Conservation (phyloP, 2,888 invertebrate species). For the Drosophila histrio region DNA sequence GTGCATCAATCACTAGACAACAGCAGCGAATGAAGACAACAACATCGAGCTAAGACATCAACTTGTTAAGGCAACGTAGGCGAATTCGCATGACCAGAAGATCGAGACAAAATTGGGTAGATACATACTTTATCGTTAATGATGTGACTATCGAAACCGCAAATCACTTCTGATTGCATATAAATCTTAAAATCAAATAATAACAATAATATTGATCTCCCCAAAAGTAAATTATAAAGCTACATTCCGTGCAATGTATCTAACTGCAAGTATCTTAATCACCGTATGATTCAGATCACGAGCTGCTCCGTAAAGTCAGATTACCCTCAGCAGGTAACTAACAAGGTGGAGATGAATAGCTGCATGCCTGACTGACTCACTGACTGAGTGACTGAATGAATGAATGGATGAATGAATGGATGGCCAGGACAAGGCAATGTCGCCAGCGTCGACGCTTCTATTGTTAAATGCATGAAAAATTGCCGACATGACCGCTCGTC, state of each 20-base stretch:
- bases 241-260: neutral
- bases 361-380: constrained; percentile 1
- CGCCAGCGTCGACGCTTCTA: constrained; percentile 47
- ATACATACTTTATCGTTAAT: no score
- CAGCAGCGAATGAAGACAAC: no score
- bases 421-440: constrained; percentile 33
- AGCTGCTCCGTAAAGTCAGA: neutral
- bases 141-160: no score
- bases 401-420: constrained; percentile 16
- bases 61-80: no score
- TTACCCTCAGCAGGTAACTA: constrained; percentile 7
- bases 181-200: no score
- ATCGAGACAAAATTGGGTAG: no score
- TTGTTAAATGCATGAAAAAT: constrained; percentile 78
- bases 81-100: no score
- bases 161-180: no score
- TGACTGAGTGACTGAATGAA: neutral
- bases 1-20: no score
- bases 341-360: constrained; percentile 28
- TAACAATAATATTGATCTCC: no score
- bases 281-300: neutral
- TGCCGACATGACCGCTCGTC: constrained; percentile 63
- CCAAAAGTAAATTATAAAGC: neutral
- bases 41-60: no score
- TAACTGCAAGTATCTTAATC: neutral